These are phyloP conservation scores for Sminthurides bifidus DNA, from an alignment of 1,140 invertebrate genomes.

Conservation along the genomic window DNA sequence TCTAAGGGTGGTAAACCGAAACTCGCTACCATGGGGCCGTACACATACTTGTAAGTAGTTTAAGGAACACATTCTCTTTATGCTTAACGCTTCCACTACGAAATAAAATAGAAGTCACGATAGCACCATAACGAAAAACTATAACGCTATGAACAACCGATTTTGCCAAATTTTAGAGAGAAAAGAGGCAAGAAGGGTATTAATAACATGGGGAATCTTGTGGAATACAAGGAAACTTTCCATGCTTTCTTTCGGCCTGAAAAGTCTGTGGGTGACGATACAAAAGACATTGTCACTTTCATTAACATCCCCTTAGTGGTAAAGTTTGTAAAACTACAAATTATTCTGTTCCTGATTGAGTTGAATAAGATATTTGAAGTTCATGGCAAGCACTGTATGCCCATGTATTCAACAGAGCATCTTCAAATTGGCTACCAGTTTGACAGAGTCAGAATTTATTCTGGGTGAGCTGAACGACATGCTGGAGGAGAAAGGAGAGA, in stretches of 20 bases:
- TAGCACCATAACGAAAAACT: background rate
- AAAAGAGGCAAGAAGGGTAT: conserved; percentile 10
- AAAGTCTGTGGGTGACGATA: conserved; percentile 1
- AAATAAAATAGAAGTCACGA: background rate
- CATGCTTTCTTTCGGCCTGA: conserved; percentile 1
- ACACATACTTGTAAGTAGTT: conserved; percentile 39
- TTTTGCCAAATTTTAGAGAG: conserved; percentile 1
- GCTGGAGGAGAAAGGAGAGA: conserved; percentile 10
- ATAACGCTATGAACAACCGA: background rate
- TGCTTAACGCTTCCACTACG: background rate
- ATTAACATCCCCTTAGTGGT: conserved; percentile 18
- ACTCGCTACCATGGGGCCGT: conserved; percentile 40
- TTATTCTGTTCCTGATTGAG: too few relatives aligned
- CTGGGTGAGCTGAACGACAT: conserved; percentile 1
- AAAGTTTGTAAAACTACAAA: too few relatives aligned
- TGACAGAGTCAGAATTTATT: conserved; percentile 9
- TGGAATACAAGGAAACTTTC: conserved; percentile 9
- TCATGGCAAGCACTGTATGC: too few relatives aligned
- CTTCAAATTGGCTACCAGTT: conserved; percentile 2
- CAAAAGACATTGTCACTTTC: conserved; percentile 7
- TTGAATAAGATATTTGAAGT: too few relatives aligned
- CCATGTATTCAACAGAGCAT: background rate
- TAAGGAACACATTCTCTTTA: background rate
- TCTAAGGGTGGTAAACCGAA: conserved; percentile 36
- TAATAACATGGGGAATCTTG: background rate